Conservation (phyloP, 2,113 vertebrate genomes). For the Gobio gobio region DNA sequence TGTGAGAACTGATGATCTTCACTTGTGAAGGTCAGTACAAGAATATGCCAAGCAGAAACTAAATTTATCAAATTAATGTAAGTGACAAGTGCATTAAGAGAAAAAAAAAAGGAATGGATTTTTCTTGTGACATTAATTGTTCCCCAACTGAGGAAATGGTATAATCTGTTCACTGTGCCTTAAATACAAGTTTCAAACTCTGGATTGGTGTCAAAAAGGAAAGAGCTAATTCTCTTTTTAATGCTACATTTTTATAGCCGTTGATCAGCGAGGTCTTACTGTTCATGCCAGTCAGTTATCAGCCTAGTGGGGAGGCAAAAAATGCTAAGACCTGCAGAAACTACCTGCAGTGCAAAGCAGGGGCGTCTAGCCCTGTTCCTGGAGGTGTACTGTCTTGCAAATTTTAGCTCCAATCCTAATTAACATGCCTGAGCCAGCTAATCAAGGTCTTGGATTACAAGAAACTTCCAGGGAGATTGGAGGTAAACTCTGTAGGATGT, state of each 20-base stretch:
- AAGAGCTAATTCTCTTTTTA: no score
- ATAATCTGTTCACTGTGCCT: constrained; percentile 6
- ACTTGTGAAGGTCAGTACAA: constrained; percentile 24
- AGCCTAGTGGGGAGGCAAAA: background rate
- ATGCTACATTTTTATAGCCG: background rate
- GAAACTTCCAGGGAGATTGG: background rate
- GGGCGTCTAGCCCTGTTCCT: background rate
- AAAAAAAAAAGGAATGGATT: background rate
- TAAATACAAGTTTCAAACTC: constrained; percentile 24
- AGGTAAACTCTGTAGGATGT: background rate
- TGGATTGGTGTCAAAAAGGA: background rate
- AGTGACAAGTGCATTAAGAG: constrained; percentile 25
- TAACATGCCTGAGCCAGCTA: background rate
- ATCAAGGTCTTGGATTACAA: background rate
- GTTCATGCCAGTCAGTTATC: background rate
- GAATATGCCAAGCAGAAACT: constrained; percentile 31
- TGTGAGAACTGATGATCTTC: constrained; percentile 36
- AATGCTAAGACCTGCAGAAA: background rate
- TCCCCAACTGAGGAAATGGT: background rate
- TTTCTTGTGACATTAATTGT: constrained; percentile 4
- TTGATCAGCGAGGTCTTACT: background rate
- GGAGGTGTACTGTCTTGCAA: background rate
- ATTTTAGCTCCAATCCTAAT: background rate
- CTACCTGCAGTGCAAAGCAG: background rate
- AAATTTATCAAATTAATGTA: constrained; percentile 33